phyloP scores from a whole-genome alignment of 2,888 invertebrate species.

The Imbricaverruca yamaguchii region DNA sequence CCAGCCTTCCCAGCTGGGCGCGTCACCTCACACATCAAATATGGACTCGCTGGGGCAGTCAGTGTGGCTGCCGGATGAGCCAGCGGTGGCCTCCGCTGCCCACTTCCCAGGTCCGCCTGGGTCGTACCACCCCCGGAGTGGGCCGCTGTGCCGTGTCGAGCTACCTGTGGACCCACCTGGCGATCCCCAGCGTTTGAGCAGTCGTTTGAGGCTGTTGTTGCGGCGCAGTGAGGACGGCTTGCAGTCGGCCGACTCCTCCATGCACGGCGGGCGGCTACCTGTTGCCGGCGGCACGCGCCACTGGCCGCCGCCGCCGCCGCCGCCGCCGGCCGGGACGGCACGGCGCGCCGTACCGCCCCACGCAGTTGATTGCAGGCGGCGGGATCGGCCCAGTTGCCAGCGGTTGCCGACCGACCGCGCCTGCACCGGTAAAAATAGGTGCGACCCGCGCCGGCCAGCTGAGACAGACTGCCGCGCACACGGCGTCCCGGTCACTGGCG shows the following conservation, averaged over 20 bases:
- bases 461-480: background rate
- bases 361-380: slow-evolving; percentile 1
- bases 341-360: background rate
- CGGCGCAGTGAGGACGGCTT: slow-evolving; percentile 43
- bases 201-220: slow-evolving; percentile 51
- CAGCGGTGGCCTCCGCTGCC: too few relatives aligned
- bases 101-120: too few relatives aligned
- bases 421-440: slow-evolving; percentile 6
- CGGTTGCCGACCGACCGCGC: background rate
- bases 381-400: background rate
- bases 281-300: background rate
- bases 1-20: background rate
- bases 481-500: background rate
- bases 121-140: too few relatives aligned
- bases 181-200: slow-evolving; percentile 48
- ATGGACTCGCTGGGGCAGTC: too few relatives aligned
- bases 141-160: too few relatives aligned
- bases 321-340: background rate
- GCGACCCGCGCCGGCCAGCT: background rate
- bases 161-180: slow-evolving; percentile 34
- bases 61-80: too few relatives aligned
- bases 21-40: background rate
- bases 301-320: background rate
- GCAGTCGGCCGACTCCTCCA: background rate
- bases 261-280: background rate